Evolutionary conservation across 2,113 vertebrate genomes (phyloP).

Genomic region (Megaceryle maxima): DNA sequence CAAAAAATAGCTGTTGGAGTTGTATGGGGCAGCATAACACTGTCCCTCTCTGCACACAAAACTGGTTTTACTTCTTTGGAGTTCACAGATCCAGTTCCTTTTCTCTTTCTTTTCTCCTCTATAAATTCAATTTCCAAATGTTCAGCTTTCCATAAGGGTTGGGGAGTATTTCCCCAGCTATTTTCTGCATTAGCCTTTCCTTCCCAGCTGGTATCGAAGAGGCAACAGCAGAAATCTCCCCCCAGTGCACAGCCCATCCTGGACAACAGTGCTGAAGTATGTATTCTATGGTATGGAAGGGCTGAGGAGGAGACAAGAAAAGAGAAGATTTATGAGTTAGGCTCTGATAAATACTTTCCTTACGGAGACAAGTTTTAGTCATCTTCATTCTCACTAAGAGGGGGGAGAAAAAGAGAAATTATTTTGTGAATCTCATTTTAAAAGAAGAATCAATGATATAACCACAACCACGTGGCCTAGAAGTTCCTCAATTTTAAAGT

Average conservation of each 20-base stretch:
- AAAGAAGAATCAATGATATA: conserved; percentile 60
- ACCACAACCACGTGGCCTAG: conserved; percentile 4
- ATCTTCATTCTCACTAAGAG: background rate
- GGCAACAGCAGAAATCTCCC: background rate
- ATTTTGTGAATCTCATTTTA: background rate
- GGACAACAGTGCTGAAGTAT: too few species aligned
- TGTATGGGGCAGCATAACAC: background rate
- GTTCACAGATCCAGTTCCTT: background rate
- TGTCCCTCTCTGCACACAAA: background rate
- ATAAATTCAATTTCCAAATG: background rate
- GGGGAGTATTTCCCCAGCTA: background rate
- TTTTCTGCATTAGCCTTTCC: background rate
- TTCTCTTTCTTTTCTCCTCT: background rate
- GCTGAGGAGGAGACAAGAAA: background rate
- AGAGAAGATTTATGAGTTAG: background rate
- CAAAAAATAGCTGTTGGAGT: background rate
- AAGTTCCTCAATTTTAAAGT: conserved; percentile 59
- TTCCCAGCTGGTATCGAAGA: background rate
- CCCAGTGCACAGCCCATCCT: rapidly evolving
- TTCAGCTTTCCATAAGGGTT: background rate
- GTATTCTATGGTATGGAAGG: background rate
- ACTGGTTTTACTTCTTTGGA: background rate
- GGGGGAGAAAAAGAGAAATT: conserved; percentile 15
- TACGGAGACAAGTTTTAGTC: background rate
- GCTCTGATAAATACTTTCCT: background rate